Conservation (phyloP, 2,797 vertebrate species). For the Gallirallus australis region DNA sequence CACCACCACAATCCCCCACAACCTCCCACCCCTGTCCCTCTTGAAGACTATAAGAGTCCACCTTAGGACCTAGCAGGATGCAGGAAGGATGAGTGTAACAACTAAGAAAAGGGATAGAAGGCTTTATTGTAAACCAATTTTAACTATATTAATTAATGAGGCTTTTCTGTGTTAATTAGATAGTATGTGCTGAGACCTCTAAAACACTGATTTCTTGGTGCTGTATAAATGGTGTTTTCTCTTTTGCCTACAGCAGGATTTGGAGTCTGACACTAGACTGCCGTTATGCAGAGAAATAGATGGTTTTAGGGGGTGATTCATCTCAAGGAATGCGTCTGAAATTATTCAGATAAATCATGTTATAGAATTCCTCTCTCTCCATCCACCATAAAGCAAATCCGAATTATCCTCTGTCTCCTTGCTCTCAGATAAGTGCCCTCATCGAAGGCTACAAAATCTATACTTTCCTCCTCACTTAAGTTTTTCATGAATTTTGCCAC, state of each 20-base stretch:
- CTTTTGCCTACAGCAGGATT: not conserved
- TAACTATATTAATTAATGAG: not conserved
- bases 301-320: not conserved
- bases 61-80: not conserved
- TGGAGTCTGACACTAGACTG: not conserved
- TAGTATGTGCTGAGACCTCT: not conserved
- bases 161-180: not conserved
- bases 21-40: fast-evolving
- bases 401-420: not conserved
- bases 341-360: constrained; percentile 29
- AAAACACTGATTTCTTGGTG: not conserved
- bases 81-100: not conserved
- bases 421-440: not conserved
- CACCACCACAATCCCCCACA: no score
- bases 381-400: not conserved
- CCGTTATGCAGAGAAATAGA: not conserved
- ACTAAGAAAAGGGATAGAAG: not conserved
- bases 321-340: constrained; percentile 3
- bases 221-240: not conserved
- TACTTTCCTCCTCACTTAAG: not conserved
- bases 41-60: not conserved
- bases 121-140: not conserved
- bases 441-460: not conserved
- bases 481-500: not conserved
- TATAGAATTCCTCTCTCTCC: not conserved